Percentiles rank a stretch among this genome's conserved stretches.
phyloP scores from a whole-genome alignment of 2,888 invertebrate genomes.

The Pseudoips prasinana region DNA sequence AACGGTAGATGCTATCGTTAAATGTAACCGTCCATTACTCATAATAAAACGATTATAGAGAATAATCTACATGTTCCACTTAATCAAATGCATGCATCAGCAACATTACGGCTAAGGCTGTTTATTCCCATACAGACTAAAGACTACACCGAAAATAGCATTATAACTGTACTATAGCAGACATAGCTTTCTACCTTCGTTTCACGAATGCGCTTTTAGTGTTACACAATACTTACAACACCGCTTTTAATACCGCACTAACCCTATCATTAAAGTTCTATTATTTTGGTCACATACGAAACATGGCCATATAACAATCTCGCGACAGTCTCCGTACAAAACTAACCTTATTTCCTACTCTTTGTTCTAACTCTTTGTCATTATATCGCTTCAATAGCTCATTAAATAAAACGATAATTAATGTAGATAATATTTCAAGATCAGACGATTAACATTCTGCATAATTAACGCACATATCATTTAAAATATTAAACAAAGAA shows the following conservation, averaged over 20 bases:
- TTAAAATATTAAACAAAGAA: constrained; percentile 11
- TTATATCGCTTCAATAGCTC: constrained; percentile 11
- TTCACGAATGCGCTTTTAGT: constrained; percentile 49
- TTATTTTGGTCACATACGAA: constrained; percentile 43
- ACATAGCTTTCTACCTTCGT: constrained; percentile 44
- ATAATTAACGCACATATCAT: constrained; percentile 10
- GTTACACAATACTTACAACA: constrained; percentile 44
- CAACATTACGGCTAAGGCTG: constrained; percentile 7
- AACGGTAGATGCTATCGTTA: no score
- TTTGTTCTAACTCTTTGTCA: constrained; percentile 9
- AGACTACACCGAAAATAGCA: constrained; percentile 11
- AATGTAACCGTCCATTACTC: no score
- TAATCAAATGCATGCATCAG: constrained; percentile 7
- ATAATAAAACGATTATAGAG: no score
- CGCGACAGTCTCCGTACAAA: constrained; percentile 5
- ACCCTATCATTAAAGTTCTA: constrained; percentile 44
- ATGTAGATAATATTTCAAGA: constrained; percentile 1
- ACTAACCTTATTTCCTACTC: constrained; percentile 1
- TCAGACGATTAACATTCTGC: constrained; percentile 5
- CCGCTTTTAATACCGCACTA: constrained; percentile 35
- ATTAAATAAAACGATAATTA: constrained; percentile 7
- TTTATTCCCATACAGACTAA: constrained; percentile 13
- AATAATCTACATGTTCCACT: not conserved
- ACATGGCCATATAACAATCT: constrained; percentile 19
- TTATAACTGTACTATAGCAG: constrained; percentile 20